Evolutionary conservation across 1,140 invertebrate species (phyloP).

Genomic region (Drosophila leontia): DNA sequence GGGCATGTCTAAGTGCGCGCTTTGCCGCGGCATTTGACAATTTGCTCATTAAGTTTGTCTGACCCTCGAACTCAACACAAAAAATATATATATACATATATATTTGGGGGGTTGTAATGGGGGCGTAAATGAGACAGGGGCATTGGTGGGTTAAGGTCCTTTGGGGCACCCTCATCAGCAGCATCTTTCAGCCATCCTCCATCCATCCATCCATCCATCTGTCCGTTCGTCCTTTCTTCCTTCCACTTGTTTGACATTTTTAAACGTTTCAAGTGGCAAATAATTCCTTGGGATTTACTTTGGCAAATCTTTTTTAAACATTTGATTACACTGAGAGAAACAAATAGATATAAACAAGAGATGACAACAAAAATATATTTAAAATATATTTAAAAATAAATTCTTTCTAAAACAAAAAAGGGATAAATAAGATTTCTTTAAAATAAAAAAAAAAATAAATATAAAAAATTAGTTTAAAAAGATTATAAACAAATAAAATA

Average conservation of each 20-base stretch:
- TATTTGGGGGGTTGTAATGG: not conserved
- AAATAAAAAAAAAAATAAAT: too few relatives aligned
- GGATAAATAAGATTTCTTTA: too few relatives aligned
- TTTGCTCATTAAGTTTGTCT: conserved; percentile 84
- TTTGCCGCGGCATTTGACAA: conserved; percentile 84
- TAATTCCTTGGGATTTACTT: conserved; percentile 84
- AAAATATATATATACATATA: not conserved
- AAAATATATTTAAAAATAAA: too few relatives aligned
- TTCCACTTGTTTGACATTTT: conserved; percentile 79
- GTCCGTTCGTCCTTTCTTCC: not conserved
- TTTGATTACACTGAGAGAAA: conserved; percentile 61
- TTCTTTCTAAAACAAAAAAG: too few relatives aligned
- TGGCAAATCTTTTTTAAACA: conserved; percentile 82
- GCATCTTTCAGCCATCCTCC: conserved; percentile 5
- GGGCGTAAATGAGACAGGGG: conserved; percentile 14
- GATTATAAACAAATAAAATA: too few relatives aligned
- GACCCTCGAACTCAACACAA: conserved; percentile 40
- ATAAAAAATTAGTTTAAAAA: too few relatives aligned
- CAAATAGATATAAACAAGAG: not conserved
- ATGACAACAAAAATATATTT: not conserved
- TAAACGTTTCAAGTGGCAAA: conserved; percentile 84
- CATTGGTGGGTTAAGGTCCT: conserved; percentile 20
- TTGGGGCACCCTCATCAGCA: conserved; percentile 67
- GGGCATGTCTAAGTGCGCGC: conserved; percentile 79
- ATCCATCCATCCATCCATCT: not conserved